phyloP scores from a whole-genome alignment of 2,888 invertebrate genomes.

The Epinotia nisella region DNA sequence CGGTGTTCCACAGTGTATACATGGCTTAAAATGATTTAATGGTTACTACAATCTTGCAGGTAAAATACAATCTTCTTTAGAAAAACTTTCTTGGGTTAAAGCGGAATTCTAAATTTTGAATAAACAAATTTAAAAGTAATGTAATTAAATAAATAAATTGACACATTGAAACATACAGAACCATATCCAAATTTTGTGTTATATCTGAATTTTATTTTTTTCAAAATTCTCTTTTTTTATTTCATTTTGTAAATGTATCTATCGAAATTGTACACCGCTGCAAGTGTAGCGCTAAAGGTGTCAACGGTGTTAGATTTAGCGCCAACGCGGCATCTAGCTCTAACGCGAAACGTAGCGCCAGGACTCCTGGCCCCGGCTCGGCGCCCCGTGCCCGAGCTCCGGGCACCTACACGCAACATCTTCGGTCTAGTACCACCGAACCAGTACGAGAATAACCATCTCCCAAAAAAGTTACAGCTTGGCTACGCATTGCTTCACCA shows the following conservation, averaged over 20 bases:
- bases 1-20: neutral
- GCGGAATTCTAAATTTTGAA: neutral
- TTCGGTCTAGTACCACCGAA: constrained; percentile 58
- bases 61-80: neutral
- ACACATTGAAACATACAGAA: neutral
- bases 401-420: constrained; percentile 15
- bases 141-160: no score
- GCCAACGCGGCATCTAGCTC: neutral
- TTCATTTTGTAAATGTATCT: constrained; percentile 8
- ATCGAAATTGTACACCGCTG: constrained; percentile 21
- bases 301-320: neutral
- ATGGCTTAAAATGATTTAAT: neutral
- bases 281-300: constrained; percentile 17
- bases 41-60: neutral
- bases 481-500: constrained; percentile 58
- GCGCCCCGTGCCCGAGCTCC: constrained; percentile 25
- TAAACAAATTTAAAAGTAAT: neutral
- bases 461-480: constrained; percentile 57
- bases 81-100: neutral
- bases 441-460: constrained; percentile 67
- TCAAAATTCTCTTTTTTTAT: neutral
- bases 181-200: neutral
- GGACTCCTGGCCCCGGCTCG: constrained; percentile 18
- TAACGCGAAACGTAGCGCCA: neutral
- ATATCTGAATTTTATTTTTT: neutral